A percentile compares a stretch with the other conserved stretches of the same genome.
Evolutionary conservation across 2,888 invertebrate species (phyloP).

Genomic region (Noctua janthina): DNA sequence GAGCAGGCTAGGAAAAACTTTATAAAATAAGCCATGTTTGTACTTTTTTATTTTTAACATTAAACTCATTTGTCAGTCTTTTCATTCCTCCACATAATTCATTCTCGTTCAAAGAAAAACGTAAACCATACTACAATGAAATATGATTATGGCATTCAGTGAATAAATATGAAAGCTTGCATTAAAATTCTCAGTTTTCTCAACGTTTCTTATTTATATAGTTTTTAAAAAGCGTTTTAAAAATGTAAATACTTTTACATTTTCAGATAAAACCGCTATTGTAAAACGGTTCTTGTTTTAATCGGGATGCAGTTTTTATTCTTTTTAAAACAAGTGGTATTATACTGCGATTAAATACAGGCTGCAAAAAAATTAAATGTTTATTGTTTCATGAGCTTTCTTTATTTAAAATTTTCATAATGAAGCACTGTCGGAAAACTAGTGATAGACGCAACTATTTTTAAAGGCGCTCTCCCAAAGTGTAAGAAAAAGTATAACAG

Average conservation of each 20-base stretch:
- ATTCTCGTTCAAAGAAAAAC: conserved; percentile 28
- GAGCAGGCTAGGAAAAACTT: too few species aligned
- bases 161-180: conserved; percentile 42
- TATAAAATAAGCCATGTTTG: neutral
- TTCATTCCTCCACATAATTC: conserved; percentile 15
- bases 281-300: conserved; percentile 15
- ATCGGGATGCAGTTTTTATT: conserved; percentile 16
- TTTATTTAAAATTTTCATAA: neutral
- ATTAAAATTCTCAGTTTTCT: conserved; percentile 39
- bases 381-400: neutral
- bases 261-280: conserved; percentile 24
- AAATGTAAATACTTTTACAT: conserved; percentile 31
- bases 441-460: neutral
- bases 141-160: conserved; percentile 45
- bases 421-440: neutral
- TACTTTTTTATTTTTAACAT: neutral
- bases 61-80: conserved; percentile 26
- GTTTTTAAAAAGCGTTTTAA: conserved; percentile 25
- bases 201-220: conserved; percentile 11
- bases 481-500: neutral
- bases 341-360: neutral
- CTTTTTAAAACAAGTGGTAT: neutral
- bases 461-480: neutral
- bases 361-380: neutral
- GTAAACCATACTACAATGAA: conserved; percentile 33